phyloP scores from a whole-genome alignment of 2,797 vertebrate genomes.

The Enteromius treurensis region DNA sequence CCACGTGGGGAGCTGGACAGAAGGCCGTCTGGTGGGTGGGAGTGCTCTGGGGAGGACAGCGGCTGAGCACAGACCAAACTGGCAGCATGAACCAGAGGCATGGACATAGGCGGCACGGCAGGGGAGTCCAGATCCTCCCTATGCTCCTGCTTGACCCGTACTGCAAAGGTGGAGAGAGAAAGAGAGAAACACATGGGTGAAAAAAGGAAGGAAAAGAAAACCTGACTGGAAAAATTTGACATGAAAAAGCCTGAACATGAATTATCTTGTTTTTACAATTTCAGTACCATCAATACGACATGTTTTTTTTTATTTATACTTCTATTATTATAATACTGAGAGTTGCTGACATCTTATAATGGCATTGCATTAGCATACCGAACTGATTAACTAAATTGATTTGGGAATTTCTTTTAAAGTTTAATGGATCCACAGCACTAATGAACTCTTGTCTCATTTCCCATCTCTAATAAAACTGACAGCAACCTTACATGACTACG shows the following conservation, averaged over 20 bases:
- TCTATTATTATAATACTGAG: background rate
- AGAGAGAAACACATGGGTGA: background rate
- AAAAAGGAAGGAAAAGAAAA: slow-evolving; percentile 2
- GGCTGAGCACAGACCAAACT: slow-evolving; percentile 80
- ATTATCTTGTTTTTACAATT: background rate
- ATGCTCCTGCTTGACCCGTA: slow-evolving; percentile 94
- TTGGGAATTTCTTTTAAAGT: background rate
- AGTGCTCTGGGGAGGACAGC: slow-evolving; percentile 88
- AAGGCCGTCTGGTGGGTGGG: slow-evolving; percentile 84
- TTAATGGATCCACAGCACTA: slow-evolving; percentile 9
- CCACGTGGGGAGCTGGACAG: slow-evolving; percentile 85
- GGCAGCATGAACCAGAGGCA: slow-evolving; percentile 78
- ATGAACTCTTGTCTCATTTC: slow-evolving; percentile 12
- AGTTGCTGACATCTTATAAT: background rate
- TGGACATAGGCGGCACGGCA: slow-evolving; percentile 79
- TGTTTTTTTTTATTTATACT: background rate
- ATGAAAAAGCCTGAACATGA: background rate
- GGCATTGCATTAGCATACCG: background rate
- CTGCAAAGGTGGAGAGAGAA: slow-evolving; percentile 69
- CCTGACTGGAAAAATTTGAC: background rate
- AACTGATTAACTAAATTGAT: background rate
- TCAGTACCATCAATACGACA: background rate
- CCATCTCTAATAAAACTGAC: background rate
- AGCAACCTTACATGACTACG: background rate
- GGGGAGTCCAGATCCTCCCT: slow-evolving; percentile 90